A percentile compares a stretch with the other conserved stretches of the same genome.
Evolutionary conservation across 2,113 vertebrate species (phyloP).

Genomic region (Caracal caracal): DNA sequence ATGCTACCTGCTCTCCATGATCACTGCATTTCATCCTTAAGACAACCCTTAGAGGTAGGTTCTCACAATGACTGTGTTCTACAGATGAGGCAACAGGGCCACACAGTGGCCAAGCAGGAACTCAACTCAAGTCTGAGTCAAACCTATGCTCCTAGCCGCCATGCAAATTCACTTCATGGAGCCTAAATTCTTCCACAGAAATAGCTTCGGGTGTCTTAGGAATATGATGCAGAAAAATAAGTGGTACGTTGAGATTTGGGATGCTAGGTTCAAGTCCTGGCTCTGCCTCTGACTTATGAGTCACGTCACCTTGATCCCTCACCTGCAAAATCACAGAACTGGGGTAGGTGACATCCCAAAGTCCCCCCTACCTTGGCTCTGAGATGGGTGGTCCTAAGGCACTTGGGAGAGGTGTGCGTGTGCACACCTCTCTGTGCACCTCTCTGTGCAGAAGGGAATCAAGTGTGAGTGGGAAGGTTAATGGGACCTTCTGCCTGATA

Average conservation of each 20-base stretch:
- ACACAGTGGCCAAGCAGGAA: background rate
- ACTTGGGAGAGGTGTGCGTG: fast-evolving
- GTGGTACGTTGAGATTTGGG: background rate
- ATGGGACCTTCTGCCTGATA: background rate
- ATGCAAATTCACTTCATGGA: fast-evolving
- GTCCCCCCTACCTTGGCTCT: background rate
- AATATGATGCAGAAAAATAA: background rate
- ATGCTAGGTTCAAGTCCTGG: background rate
- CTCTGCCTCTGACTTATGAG: background rate
- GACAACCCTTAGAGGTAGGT: no score
- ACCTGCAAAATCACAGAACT: no score
- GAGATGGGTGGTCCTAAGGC: fast-evolving
- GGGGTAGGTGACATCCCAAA: background rate
- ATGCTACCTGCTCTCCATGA: fast-evolving
- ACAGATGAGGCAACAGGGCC: background rate
- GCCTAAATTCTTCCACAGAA: background rate
- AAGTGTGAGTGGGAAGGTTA: background rate
- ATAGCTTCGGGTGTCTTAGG: background rate
- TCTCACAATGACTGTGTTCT: background rate
- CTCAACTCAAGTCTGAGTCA: background rate
- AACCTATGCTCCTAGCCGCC: fast-evolving
- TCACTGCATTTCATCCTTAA: background rate
- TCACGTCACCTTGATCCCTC: background rate
- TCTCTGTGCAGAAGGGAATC: fast-evolving
- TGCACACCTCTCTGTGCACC: no score